These are phyloP conservation scores for Tricholaema leucomelas DNA, from an alignment of 2,113 vertebrate genomes.

Conservation along the genomic window DNA sequence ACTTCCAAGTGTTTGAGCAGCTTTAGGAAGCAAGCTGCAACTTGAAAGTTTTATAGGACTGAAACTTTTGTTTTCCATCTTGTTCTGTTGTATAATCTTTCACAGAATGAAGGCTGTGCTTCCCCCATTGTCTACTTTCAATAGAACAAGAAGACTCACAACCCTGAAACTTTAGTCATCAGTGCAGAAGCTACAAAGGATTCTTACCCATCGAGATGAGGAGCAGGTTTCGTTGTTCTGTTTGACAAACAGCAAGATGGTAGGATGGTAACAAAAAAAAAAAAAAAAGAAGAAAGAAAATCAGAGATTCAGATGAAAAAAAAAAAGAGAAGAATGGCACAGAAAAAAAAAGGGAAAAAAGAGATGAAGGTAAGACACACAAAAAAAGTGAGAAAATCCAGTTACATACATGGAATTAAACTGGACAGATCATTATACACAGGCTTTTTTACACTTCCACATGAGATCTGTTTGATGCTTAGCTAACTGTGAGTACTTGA, in stretches of 20 bases:
- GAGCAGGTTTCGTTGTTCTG: slow-evolving; percentile 96
- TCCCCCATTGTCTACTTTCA: not conserved
- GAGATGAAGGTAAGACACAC: slow-evolving; percentile 68
- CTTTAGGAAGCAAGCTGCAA: not conserved
- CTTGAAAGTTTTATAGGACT: not conserved
- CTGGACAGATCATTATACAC: not conserved
- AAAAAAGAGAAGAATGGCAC: slow-evolving; percentile 59
- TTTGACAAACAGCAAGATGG: slow-evolving; percentile 74
- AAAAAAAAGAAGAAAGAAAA: slow-evolving; percentile 27
- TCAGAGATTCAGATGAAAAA: slow-evolving; percentile 64
- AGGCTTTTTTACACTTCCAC: not conserved
- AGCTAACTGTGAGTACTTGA: not conserved
- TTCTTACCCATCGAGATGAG: slow-evolving; percentile 94
- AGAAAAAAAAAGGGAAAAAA: slow-evolving; percentile 47
- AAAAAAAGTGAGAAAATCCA: slow-evolving; percentile 61
- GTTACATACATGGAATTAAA: slow-evolving; percentile 26
- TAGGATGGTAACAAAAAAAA: slow-evolving; percentile 45
- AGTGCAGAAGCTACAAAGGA: not conserved
- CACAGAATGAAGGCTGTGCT: not conserved
- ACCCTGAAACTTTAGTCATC: not conserved
- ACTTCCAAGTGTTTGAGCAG: not conserved
- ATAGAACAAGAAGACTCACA: not conserved
- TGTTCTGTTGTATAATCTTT: not conserved
- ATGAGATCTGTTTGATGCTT: not conserved
- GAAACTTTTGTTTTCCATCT: not conserved